These are phyloP conservation scores for Zaprionus bogoriensis DNA, from an alignment of 2,888 invertebrate species.

Conservation along the genomic window DNA sequence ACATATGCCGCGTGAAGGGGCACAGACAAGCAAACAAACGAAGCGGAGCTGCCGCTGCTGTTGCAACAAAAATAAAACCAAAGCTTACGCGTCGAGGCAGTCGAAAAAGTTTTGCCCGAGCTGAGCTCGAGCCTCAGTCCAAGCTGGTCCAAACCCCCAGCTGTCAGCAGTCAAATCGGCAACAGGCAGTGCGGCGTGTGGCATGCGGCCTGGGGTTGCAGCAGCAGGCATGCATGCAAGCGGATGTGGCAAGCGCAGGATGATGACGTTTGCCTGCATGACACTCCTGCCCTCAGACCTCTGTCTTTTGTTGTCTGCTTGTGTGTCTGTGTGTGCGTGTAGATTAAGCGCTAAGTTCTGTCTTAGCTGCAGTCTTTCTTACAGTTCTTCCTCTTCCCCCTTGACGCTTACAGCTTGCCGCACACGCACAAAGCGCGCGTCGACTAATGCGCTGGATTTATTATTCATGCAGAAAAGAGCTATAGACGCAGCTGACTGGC, in stretches of 20 bases:
- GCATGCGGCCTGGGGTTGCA: conserved; percentile 1
- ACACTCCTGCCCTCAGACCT: too few species aligned
- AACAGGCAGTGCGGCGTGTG: conserved; percentile 21
- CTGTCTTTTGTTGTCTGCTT: too few species aligned
- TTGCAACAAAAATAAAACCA: background rate
- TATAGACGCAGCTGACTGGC: conserved; percentile 61
- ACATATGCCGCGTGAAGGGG: conserved; percentile 65
- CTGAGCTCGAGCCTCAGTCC: conserved; percentile 23
- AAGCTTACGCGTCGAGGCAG: conserved; percentile 37
- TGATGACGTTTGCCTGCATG: conserved; percentile 47
- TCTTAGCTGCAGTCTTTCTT: conserved; percentile 4
- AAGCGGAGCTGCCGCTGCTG: background rate
- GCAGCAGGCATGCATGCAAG: background rate
- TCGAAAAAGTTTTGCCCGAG: conserved; percentile 33
- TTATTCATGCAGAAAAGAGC: conserved; percentile 53
- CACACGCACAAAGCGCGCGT: too few species aligned
- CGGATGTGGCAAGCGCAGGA: conserved; percentile 11
- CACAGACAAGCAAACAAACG: background rate
- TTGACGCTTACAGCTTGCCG: background rate
- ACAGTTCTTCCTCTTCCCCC: background rate
- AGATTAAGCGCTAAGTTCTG: too few species aligned
- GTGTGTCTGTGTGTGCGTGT: too few species aligned
- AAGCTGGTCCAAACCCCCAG: conserved; percentile 42
- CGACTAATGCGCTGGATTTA: conserved; percentile 52
- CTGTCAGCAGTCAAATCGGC: conserved; percentile 72